phyloP scores from a whole-genome alignment of 1,140 invertebrate genomes.

The Latrodectus geometricus region DNA sequence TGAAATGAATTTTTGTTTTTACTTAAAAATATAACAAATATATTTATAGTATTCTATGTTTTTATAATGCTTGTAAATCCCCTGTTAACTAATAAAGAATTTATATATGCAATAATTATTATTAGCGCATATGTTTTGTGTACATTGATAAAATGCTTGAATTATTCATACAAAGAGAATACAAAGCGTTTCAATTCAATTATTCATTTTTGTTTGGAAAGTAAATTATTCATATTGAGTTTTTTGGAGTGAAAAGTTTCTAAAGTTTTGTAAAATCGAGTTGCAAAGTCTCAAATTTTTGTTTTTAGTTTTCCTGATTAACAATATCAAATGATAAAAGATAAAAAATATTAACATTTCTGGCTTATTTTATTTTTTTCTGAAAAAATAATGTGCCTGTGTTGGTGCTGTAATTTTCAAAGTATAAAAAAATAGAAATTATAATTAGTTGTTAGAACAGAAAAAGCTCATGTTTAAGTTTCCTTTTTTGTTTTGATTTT shows the following conservation, averaged over 20 bases:
- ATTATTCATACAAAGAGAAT: constrained; percentile 57
- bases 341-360: constrained; percentile 6
- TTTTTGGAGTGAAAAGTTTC: constrained; percentile 58
- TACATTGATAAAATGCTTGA: neutral
- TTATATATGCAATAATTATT: too few species aligned
- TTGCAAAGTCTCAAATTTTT: constrained; percentile 31
- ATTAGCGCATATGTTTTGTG: too few species aligned
- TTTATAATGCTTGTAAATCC: too few species aligned
- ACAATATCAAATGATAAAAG: constrained; percentile 44
- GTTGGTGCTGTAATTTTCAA: constrained; percentile 3
- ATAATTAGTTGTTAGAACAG: constrained; percentile 54
- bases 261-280: constrained; percentile 20
- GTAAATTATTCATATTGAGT: too few species aligned
- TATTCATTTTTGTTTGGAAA: too few species aligned
- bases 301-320: constrained; percentile 58
- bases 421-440: constrained; percentile 51
- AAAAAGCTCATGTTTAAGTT: constrained; percentile 45
- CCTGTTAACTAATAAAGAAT: too few species aligned
- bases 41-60: too few species aligned
- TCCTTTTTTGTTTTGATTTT: constrained; percentile 3
- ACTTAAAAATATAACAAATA: too few species aligned
- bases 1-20: too few species aligned
- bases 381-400: constrained; percentile 25
- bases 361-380: neutral
- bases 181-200: neutral